Percentiles rank a stretch among this genome's conserved stretches.
Conservation (phyloP, 2,113 vertebrate genomes). For the Hydrolagus affinis region DNA sequence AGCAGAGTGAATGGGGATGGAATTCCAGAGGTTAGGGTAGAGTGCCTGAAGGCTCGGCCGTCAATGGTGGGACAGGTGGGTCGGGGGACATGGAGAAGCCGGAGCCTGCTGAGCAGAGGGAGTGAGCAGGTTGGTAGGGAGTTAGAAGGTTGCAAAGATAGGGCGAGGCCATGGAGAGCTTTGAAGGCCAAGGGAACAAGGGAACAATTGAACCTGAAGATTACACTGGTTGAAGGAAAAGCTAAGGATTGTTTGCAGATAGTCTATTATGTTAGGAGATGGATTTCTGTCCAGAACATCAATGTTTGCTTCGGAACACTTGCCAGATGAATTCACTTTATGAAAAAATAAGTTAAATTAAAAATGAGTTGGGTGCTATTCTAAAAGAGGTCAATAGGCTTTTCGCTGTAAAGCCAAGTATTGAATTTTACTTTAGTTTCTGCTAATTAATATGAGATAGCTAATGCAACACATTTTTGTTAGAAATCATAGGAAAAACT, state of each 20-base stretch:
- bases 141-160: too few species aligned
- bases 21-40: too few species aligned
- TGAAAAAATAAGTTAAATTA: slow-evolving; percentile 12
- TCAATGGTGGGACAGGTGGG: too few species aligned
- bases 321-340: not conserved
- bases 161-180: too few species aligned
- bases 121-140: too few species aligned
- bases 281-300: not conserved
- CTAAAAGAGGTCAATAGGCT: not conserved
- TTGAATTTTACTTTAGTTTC: not conserved
- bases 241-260: not conserved
- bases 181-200: too few species aligned
- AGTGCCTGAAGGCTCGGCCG: too few species aligned
- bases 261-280: not conserved
- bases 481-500: not conserved
- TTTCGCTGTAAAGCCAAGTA: not conserved
- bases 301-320: not conserved
- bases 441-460: not conserved
- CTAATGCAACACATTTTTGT: not conserved
- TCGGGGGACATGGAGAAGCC: too few species aligned
- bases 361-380: not conserved
- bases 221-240: not conserved
- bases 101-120: too few species aligned
- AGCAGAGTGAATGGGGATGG: too few species aligned
- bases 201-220: too few species aligned